Evolutionary conservation across 2,797 vertebrate genomes (phyloP), one percentile per base, ranked within the genome.

Genomic region (Poeciliopsis paucimaculata): DNA sequence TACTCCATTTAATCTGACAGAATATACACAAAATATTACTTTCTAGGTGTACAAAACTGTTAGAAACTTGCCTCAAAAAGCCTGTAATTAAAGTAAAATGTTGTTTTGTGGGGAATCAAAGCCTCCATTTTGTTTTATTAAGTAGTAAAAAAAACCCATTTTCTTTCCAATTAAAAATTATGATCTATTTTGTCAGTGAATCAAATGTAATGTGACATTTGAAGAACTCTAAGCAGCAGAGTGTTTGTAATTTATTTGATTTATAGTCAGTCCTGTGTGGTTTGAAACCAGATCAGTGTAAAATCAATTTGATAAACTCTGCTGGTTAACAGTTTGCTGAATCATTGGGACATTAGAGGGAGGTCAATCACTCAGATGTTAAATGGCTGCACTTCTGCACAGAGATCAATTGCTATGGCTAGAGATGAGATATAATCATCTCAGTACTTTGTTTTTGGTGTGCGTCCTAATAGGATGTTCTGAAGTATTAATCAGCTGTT

Each of bases 401-500:
- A 72, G 57, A 55, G 84, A 86, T 85, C 66, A 77, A 76, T 90
- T 84, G 81, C 72, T 79, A 6, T 43, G 23, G 20, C 34, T 73
- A 10, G 60, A 78, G 36, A 83, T 51, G 51, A 80, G 76, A 77
- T 41, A 2, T 49, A 75, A 74, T 7, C 23, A 11, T 2, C 60
- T 71, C 13, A 39, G 81, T 80, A 18, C 60, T 53, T 75, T 62
- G 5, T 70, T 72, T 53, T 77, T 53, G 76, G 66, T 68, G 60
- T 55, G 71, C 45, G 60, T 80, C 78, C 77, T 51, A 82, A 79
- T 36, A 68, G 73, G 31, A 86, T 6, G 80, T 81, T 55, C 76
- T 75, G 41, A 76, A 78, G 75, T 81, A 80, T 71, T n/a, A 81
- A 43, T 71, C 82, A 82, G 78, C 75, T 82, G 83, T 79, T 28